Evolutionary conservation across 2,888 invertebrate genomes (phyloP).

Genomic region (Allygus modestus): DNA sequence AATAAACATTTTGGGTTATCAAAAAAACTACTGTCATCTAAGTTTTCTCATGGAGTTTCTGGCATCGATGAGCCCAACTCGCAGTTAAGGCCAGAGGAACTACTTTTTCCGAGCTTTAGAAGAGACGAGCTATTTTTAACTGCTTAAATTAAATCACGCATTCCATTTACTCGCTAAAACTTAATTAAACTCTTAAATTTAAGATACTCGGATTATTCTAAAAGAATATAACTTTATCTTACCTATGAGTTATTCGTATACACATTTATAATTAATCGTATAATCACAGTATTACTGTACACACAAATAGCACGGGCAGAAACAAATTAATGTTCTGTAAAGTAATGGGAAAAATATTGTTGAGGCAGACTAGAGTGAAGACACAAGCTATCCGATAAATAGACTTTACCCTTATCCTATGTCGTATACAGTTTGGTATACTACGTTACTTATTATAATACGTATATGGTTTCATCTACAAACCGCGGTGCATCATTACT

Average conservation of each 20-base stretch:
- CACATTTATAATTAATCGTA: slow-evolving; percentile 50
- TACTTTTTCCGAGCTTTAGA: slow-evolving; percentile 5
- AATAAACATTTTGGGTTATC: neutral
- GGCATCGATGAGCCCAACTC: neutral
- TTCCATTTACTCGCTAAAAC: slow-evolving; percentile 44
- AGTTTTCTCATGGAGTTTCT: neutral
- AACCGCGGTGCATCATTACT: slow-evolving; percentile 3
- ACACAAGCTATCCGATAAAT: slow-evolving; percentile 52
- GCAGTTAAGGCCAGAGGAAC: neutral
- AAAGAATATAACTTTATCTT: slow-evolving; percentile 52
- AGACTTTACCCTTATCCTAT: slow-evolving; percentile 56
- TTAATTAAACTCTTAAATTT: slow-evolving; percentile 57
- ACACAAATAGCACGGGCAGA: slow-evolving; percentile 41
- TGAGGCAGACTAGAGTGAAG: slow-evolving; percentile 59
- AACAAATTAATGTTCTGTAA: slow-evolving; percentile 5
- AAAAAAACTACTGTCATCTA: slow-evolving; percentile 8
- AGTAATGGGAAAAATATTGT: slow-evolving; percentile 40
- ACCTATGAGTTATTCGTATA: slow-evolving; percentile 49
- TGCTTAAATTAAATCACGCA: slow-evolving; percentile 42
- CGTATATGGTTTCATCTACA: slow-evolving; percentile 52
- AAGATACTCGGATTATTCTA: slow-evolving; percentile 59
- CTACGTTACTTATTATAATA: slow-evolving; percentile 53
- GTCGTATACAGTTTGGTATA: slow-evolving; percentile 57
- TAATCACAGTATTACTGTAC: slow-evolving; percentile 56
- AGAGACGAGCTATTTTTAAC: slow-evolving; percentile 40